Evolutionary conservation across 2,888 invertebrate genomes (phyloP).

Genomic region (Nomada fabriciana): DNA sequence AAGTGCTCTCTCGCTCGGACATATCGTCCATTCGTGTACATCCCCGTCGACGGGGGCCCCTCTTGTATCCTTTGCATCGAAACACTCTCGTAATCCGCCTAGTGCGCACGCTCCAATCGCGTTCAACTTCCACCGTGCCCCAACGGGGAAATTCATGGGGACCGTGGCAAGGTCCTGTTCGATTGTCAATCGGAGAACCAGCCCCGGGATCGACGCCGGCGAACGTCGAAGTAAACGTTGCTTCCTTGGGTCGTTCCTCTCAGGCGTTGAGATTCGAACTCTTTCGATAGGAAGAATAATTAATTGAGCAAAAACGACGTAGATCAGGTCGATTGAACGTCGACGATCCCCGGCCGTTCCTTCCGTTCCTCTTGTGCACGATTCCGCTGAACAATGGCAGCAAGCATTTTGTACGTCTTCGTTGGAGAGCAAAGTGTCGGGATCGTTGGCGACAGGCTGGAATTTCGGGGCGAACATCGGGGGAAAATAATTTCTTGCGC

Average conservation of each 20-base stretch:
- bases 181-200: constrained; percentile 19
- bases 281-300: too few species aligned
- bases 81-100: constrained; percentile 58
- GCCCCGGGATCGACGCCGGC: too few species aligned
- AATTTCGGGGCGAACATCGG: constrained; percentile 44
- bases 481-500: constrained; percentile 47
- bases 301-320: too few species aligned
- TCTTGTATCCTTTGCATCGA: constrained; percentile 46
- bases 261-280: too few species aligned
- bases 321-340: too few species aligned
- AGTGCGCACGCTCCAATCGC: constrained; percentile 62
- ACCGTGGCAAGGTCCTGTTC: constrained; percentile 16
- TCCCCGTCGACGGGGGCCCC: constrained; percentile 53
- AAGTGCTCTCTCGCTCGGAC: constrained; percentile 63
- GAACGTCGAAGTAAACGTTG: too few species aligned
- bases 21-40: constrained; percentile 65
- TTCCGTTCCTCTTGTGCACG: too few species aligned
- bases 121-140: constrained; percentile 54
- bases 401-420: too few species aligned
- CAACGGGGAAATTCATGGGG: constrained; percentile 52
- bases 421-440: background rate
- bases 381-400: too few species aligned
- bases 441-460: constrained; percentile 39
- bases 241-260: too few species aligned
- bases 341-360: too few species aligned